A percentile compares a stretch with the other conserved stretches of the same genome.
Conservation (phyloP, 2,888 invertebrate genomes). For the Pristionchus exspectatus region DNA sequence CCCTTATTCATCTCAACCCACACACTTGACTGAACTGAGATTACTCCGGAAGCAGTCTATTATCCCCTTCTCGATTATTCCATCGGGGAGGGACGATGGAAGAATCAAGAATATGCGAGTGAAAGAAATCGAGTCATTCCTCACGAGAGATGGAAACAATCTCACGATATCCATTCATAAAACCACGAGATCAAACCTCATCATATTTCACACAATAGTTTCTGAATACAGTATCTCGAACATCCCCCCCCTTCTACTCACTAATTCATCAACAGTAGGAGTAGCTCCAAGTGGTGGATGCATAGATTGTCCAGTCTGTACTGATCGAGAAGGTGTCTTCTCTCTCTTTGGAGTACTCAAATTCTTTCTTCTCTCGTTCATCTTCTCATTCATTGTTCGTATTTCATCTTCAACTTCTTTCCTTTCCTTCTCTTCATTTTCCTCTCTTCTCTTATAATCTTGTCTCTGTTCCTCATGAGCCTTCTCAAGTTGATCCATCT, state of each 20-base stretch:
- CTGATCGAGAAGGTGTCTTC: background rate
- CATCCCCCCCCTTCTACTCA: background rate
- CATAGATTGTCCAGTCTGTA: background rate
- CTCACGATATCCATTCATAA: background rate
- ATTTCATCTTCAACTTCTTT: constrained; percentile 16
- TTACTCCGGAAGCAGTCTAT: constrained; percentile 10
- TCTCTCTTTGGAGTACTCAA: background rate
- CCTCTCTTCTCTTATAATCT: background rate
- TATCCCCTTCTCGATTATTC: constrained; percentile 29
- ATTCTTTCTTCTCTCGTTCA: background rate
- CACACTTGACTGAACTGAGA: background rate
- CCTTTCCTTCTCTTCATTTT: background rate
- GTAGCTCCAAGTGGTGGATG: constrained; percentile 33
- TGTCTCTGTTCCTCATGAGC: background rate
- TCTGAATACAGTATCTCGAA: background rate
- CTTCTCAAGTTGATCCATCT: background rate
- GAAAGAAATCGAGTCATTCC: background rate
- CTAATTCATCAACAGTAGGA: background rate
- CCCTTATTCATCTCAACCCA: background rate
- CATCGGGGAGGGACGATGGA: background rate
- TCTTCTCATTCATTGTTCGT: background rate
- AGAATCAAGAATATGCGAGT: constrained; percentile 11
- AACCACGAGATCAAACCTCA: constrained; percentile 8
- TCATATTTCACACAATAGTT: background rate
- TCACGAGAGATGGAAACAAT: constrained; percentile 7